Base-by-base conservation (phyloP, 2,888 invertebrate genomes). In the Piscicola geometra region DNA sequence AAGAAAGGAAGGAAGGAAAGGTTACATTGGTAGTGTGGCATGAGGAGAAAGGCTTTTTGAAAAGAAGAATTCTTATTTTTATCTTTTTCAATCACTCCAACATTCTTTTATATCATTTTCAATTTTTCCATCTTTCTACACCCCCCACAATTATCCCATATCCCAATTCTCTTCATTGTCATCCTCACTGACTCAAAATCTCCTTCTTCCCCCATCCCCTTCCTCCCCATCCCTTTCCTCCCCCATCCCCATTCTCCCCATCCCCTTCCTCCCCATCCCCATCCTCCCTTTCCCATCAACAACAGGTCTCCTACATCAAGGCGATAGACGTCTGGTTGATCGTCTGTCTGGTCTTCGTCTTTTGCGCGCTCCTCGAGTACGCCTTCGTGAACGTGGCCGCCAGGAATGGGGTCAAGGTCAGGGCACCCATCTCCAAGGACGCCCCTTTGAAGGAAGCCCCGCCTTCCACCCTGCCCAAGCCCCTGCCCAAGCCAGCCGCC, bases 251-350 rank as follows among this genome's bases (percentile, higher is more conserved):
- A 18, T 50, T 50, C n/a, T 18, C 5, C 41, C 41, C 5, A 41
- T 21, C 64, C 3, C 21, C 30, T 5, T 64, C 64, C 30, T n/a
- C 30, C 5, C 30, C 5, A 28, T n/a, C 3, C 5, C 30, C 64
- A 28, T 5, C 30, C 64, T 5, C 64, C 30, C 64, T 21, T 30
- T 15, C n/a, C 15, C 25, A 15, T n/a, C 25, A n/a, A 64, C n/a
- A 28, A 12, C n/a, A 93, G 0, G 94, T 94, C 0, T 93, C 93
- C 0, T 94, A 94, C 85, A 93, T 94, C 0, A 94, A 94, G 86
- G 93, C 93, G 0, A 93, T 94, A 75, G 94, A 81, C 77, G 81
- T 77, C 66, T 77, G 77, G 77, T 50, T 77, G 75, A 77, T 77
- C 36, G 66, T 75, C 25, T 77, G 77, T 79, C 47, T 81, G 78